phyloP scores from a whole-genome alignment of 2,113 vertebrate species.

The Damaliscus lunatus region DNA sequence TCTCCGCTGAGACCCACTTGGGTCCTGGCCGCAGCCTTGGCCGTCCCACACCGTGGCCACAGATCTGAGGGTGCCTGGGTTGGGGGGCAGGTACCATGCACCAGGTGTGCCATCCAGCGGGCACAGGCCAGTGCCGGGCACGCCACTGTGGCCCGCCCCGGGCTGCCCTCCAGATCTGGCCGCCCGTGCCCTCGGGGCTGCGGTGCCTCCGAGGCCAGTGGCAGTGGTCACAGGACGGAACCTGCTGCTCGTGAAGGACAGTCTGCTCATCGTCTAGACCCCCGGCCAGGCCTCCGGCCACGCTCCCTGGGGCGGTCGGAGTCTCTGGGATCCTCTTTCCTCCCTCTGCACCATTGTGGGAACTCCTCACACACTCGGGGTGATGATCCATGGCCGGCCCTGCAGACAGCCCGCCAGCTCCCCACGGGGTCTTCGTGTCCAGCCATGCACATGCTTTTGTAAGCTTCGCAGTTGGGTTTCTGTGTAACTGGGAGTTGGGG shows the following conservation, averaged over 20 bases:
- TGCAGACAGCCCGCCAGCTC: background rate
- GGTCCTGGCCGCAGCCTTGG: background rate
- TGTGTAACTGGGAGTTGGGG: too few relatives aligned
- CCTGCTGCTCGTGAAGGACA: too few relatives aligned
- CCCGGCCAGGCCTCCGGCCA: background rate
- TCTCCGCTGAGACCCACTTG: background rate
- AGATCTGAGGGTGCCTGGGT: background rate
- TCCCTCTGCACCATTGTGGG: background rate
- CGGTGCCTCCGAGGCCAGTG: background rate
- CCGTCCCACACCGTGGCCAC: fast-evolving
- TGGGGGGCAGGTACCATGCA: fast-evolving
- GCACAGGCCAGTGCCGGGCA: background rate
- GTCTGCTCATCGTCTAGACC: background rate
- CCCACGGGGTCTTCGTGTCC: background rate
- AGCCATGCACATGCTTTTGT: fast-evolving
- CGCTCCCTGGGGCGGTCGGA: fast-evolving
- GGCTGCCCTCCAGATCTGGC: background rate
- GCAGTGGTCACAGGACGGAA: background rate
- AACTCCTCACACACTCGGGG: background rate
- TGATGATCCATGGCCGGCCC: fast-evolving
- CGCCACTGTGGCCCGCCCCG: fast-evolving
- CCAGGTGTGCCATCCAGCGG: fast-evolving
- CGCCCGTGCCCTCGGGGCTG: background rate
- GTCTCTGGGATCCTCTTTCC: background rate
- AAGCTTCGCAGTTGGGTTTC: too few relatives aligned